These are phyloP conservation scores for Grammomys surdaster DNA, from an alignment of 2,113 vertebrate genomes.

Conservation along the genomic window DNA sequence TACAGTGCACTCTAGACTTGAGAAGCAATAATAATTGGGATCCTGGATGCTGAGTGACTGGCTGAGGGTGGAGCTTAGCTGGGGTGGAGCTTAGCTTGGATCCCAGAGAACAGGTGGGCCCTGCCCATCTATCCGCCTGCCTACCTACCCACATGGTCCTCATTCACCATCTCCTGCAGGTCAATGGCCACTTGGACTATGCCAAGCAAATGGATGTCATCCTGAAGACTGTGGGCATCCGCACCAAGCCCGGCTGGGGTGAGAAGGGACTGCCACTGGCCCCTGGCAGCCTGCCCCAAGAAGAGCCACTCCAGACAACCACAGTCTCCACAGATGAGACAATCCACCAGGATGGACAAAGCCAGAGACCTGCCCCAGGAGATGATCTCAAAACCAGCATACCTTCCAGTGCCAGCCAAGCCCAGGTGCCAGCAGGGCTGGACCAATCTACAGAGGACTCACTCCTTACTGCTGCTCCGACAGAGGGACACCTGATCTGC, in stretches of 20 bases:
- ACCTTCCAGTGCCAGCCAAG: background rate
- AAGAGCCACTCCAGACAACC: background rate
- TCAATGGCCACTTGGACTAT: conserved; percentile 97
- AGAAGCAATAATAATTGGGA: background rate
- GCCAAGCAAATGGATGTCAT: conserved; percentile 97
- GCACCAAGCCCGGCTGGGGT: conserved; percentile 84
- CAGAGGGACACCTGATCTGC: background rate
- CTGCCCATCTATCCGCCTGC: background rate
- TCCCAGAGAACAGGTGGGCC: background rate
- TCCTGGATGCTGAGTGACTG: background rate
- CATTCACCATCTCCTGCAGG: conserved; percentile 85
- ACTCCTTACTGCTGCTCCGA: accelerated
- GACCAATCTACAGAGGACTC: background rate
- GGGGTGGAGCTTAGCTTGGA: background rate
- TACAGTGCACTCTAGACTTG: background rate
- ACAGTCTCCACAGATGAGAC: accelerated
- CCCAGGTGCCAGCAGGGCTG: background rate
- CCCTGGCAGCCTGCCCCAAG: conserved; percentile 57
- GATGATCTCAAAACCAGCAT: background rate
- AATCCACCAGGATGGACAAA: background rate
- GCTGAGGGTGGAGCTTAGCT: background rate
- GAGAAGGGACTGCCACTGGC: conserved; percentile 83
- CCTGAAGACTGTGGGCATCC: conserved; percentile 93
- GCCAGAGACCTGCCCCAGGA: conserved; percentile 37
- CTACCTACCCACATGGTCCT: background rate